Percentiles rank a stretch among this genome's conserved stretches.
Conservation (phyloP, 64 coral and sea anemone species). For the Trachythela sp. region DNA sequence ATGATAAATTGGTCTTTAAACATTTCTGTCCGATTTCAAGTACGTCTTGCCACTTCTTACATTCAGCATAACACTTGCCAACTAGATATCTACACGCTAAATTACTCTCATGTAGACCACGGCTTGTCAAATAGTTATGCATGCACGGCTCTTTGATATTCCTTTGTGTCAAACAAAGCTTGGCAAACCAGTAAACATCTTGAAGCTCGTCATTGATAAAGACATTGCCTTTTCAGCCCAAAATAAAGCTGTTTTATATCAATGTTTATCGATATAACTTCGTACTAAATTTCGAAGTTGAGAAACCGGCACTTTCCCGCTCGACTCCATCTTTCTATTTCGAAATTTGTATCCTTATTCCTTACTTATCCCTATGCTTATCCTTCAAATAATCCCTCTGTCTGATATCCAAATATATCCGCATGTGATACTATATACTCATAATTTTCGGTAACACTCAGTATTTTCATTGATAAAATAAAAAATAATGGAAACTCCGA, state of each 20-base stretch:
- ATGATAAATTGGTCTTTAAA: constrained; percentile 53
- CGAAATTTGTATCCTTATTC: neutral
- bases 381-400: too few relatives aligned
- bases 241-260: constrained; percentile 94
- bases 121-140: constrained; percentile 60
- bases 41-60: constrained; percentile 87
- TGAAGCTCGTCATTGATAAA: constrained; percentile 84
- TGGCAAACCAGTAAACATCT: constrained; percentile 99
- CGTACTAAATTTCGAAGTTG: constrained; percentile 97
- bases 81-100: constrained; percentile 82
- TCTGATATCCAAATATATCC: too few relatives aligned
- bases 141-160: constrained; percentile 76
- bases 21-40: constrained; percentile 81
- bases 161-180: constrained; percentile 72
- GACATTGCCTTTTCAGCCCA: constrained; percentile 99
- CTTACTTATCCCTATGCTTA: neutral
- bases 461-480: too few relatives aligned
- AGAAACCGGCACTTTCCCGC: constrained; percentile 98
- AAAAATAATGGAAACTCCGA: too few relatives aligned
- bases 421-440: too few relatives aligned
- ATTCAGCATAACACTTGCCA: constrained; percentile 87
- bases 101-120: constrained; percentile 66
- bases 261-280: constrained; percentile 87
- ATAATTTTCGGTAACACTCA: too few relatives aligned
- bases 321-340: constrained; percentile 78